A percentile compares a stretch with the other conserved stretches of the same genome.
Conservation (phyloP, 2,888 invertebrate species). For the Brachyptera putata region DNA sequence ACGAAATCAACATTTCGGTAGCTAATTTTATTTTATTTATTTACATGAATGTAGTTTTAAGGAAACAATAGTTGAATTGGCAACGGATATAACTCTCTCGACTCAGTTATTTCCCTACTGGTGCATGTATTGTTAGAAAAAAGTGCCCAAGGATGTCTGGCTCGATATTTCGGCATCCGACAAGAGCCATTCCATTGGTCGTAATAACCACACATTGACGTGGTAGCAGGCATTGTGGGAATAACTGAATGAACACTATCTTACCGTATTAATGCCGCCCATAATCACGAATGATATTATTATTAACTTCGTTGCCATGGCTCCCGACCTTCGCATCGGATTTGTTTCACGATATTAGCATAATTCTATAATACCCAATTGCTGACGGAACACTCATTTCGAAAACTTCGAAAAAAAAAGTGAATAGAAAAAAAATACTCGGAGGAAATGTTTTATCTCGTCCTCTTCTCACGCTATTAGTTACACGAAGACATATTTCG, state of each 20-base stretch:
- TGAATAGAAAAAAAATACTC: constrained; percentile 1
- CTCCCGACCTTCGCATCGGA: not conserved
- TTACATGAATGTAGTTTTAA: no score
- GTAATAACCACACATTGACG: constrained; percentile 3
- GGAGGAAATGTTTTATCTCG: not conserved
- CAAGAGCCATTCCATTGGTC: no score
- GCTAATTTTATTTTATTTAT: no score
- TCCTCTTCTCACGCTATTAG: constrained; percentile 15
- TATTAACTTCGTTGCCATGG: not conserved
- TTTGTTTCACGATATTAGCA: constrained; percentile 1
- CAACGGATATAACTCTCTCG: no score
- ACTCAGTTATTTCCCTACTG: no score
- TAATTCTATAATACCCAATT: not conserved
- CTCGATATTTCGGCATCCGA: no score
- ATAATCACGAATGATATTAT: not conserved
- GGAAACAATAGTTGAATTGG: no score
- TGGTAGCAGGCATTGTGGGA: not conserved
- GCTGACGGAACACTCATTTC: constrained; percentile 1
- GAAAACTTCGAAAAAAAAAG: not conserved
- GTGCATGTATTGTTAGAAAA: no score
- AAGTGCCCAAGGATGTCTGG: no score
- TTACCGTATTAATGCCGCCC: not conserved
- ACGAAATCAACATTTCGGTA: no score
- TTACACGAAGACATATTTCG: constrained; percentile 1
- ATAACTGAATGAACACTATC: not conserved